Evolutionary conservation across 2,113 vertebrate species (phyloP), one percentile per base, ranked within the genome.

Genomic region (Zeus faber): DNA sequence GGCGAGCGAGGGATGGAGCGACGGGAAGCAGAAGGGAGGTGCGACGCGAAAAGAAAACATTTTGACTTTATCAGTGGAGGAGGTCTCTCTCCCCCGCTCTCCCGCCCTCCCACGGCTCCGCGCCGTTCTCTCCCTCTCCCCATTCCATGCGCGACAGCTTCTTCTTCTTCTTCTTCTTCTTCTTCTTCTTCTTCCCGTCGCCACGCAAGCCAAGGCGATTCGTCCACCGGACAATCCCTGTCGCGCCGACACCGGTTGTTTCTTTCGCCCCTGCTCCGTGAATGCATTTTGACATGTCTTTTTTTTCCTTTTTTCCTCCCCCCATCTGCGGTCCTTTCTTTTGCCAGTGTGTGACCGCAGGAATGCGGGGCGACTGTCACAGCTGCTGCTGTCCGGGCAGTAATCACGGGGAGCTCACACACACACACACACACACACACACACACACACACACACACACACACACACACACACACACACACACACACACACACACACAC

Each of bases 301-400:
- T 44, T 13, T 1, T 65, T 20, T 17, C 18, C 16, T 26, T 40
- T 54, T 46, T 39, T 33, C 14, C 23, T 51, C 43, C 48, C 24
- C 21, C 43, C 44, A 33, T 33, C 29, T 33, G 29, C n/a, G 16
- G 20, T 54, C 46, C 17, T 43, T 5, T 35, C 22, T 53, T 44
- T 24, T 10, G 16, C 35, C 26, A 18, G 14, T 3, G 43, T 55
- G 40, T 40, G 25, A 67, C 79, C 70, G 50, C 60, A 73, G 71
- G 74, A 83, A 76, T 70, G 66, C 56, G 58, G 37, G 22, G 29
- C 1, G 25, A 72, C 70, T 69, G 60, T 69, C 54, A n/a, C n/a
- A n/a, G n/a, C n/a, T n/a, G n/a, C n/a, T n/a, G n/a, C n/a, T n/a
- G n/a, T n/a, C n/a, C n/a, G n/a, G n/a, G n/a, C n/a, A n/a, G n/a